phyloP scores from a whole-genome alignment of 2,797 vertebrate genomes.

The Myotis planiceps region DNA sequence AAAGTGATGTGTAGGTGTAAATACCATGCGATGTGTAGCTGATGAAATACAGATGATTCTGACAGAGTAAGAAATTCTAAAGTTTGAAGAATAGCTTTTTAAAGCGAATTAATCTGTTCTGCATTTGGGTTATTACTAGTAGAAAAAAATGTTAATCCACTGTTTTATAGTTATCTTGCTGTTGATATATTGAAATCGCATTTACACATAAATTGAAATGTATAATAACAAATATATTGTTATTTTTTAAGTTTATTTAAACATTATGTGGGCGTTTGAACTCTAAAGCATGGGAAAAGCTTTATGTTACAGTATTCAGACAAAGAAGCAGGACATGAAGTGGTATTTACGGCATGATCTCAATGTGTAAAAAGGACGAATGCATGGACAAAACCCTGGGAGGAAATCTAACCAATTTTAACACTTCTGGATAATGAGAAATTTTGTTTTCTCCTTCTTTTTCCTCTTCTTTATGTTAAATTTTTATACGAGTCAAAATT shows the following conservation, averaged over 20 bases:
- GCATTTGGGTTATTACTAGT: slow-evolving; percentile 45
- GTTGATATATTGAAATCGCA: neutral
- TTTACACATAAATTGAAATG: neutral
- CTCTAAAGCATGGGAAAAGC: neutral
- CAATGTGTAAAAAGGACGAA: neutral
- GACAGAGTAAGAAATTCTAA: neutral
- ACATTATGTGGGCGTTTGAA: neutral
- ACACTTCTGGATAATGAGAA: neutral
- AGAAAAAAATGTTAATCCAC: neutral
- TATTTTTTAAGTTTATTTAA: slow-evolving; percentile 31
- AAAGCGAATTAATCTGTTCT: slow-evolving; percentile 48
- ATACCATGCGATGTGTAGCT: slow-evolving; percentile 54
- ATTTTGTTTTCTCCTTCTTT: neutral
- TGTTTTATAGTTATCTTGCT: slow-evolving; percentile 30
- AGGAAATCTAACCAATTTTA: neutral
- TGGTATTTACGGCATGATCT: neutral
- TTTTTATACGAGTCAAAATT: neutral
- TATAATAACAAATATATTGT: neutral
- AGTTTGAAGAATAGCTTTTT: slow-evolving; percentile 15
- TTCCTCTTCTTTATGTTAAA: neutral
- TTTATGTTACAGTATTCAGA: neutral
- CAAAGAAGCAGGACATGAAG: neutral
- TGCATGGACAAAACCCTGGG: neutral
- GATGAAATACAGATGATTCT: slow-evolving; percentile 71
- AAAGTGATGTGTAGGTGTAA: slow-evolving; percentile 69